Base-by-base conservation (phyloP, 1,140 invertebrate genomes). In the Neodiprion fabricii region DNA sequence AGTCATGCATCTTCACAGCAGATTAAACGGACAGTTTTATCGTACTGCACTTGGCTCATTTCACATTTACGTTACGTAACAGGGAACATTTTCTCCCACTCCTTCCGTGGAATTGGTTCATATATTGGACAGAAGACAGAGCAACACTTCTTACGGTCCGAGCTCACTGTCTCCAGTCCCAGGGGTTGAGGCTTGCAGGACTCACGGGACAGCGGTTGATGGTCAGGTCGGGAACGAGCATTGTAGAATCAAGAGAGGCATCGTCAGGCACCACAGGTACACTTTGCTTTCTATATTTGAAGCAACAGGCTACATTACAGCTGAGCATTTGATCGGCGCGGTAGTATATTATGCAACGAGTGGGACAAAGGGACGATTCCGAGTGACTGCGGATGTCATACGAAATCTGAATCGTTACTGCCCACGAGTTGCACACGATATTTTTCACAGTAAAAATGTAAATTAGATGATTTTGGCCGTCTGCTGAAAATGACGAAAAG, bases 211-310 rank as follows among this genome's bases (percentile, higher is more conserved):
- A 10, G 87, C 87, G 21, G 68, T 84, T 11, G 81, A 83, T 17
- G 87, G 87, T 11, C 85, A 86, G 65, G 72, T 53, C 12, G 87
- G 86, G 0, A 86, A 81, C 71, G 87, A 89, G 65, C 85, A 88
- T 72, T 89, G 87, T 74, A 82, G 85, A 72, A 89, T 89, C n/a
- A 89, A 89, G 73, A 84, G 87, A 47, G 86, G 86, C 61, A 89
- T 89, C 28, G 87, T 89, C 53, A 86, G 87, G 76, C 87, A 89
- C 80, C 87, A 89, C 72, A 88, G 86, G 87, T 88, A 83, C 67
- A 67, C 7, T 69, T 11, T 7, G 7, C 21, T n/a, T 66, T n/a
- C 61, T 66, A n/a, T 66, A 66, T 5, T 66, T 14, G 75, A 79
- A 74, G 48, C 75, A 53, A 28, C 49, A 21, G 28, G 28, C 28